Evolutionary conservation across 2,113 vertebrate species (phyloP).

Genomic region (Gavialis gangeticus): DNA sequence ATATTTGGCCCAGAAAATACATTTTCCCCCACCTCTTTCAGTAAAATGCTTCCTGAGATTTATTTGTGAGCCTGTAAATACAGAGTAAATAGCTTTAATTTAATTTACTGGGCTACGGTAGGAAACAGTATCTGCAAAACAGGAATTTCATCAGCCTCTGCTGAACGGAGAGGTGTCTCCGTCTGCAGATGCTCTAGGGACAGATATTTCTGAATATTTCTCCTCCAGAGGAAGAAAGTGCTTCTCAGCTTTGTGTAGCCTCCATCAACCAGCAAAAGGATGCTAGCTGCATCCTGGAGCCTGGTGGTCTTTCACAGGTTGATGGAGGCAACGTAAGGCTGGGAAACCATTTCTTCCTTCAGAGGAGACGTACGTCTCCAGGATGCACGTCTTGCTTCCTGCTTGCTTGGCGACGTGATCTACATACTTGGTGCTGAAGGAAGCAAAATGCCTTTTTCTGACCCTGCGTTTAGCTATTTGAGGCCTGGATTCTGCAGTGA

Average conservation of each 20-base stretch:
- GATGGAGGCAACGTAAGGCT: too few relatives aligned
- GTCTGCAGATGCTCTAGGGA: background rate
- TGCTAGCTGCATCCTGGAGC: background rate
- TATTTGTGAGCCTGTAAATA: conserved; percentile 74
- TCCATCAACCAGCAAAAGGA: background rate
- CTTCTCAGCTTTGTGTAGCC: background rate
- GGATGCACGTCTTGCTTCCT: background rate
- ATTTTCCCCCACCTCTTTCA: conserved; percentile 37
- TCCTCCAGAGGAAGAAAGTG: background rate
- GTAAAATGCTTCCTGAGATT: conserved; percentile 69
- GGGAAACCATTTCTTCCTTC: too few relatives aligned
- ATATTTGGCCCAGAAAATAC: conserved; percentile 69
- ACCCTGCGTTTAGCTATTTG: fast-evolving
- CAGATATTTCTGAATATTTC: background rate
- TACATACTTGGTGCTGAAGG: fast-evolving
- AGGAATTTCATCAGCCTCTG: conserved; percentile 19
- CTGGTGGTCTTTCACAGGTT: too few relatives aligned
- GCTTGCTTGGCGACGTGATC: fast-evolving
- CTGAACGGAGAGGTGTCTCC: background rate
- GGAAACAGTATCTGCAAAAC: conserved; percentile 37
- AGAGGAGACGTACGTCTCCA: background rate
- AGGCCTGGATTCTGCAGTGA: fast-evolving
- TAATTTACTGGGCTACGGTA: conserved; percentile 69
- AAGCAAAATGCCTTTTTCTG: fast-evolving
- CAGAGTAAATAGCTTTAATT: conserved; percentile 74